Base-by-base conservation (phyloP, 2,113 vertebrate genomes). In the Podarcis raffonei region DNA sequence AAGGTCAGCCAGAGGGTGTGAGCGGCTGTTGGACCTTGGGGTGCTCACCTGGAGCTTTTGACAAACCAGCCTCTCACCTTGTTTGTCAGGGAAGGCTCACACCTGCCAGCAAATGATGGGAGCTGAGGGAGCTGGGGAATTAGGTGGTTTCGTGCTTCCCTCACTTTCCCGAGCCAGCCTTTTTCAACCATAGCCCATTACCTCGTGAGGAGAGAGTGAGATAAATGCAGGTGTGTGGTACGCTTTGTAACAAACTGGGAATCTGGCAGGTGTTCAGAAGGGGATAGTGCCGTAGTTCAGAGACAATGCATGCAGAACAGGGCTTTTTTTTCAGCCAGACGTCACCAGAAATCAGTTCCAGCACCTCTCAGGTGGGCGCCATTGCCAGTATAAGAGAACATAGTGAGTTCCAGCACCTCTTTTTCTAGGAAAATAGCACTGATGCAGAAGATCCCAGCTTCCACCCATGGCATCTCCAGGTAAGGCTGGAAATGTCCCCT, bases 1-100 rank as follows among this genome's bases (percentile, higher is more conserved):
- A 20, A 16, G 65, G 2, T 85, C 0, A 5, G 76, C 35, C 0
- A 0, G 85, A 81, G 18, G 0, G 0, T 27, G 30, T 15, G 2
- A 90, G 20, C 65, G 22, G 59, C 81, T 0, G 0, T 71, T 90
- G 82, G 77, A 16, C 68, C n/a, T 81, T 0, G 0, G 30, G 30
- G 65, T n/a, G 48, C 37, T 48, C 75, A 65, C 68, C 2, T 39
- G 81, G 27, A 71, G 68, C 42, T 91, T 79, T 22, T 87, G 89
- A 16, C 3, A 27, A 68, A 25, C 5, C 87, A 84, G 1, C 20
- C 84, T 89, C 83, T 91, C 72, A 76, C 3, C 57, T 62, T 23
- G 30, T 0, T 0, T 87, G 86, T 74, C 89, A 93, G 15, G 32
- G 59, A 90, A 80, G 85, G 0, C 37, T 91, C 2, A 13, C 15